Evolutionary conservation across 2,113 vertebrate genomes (phyloP).

Genomic region (Malurus alboscapulatus): DNA sequence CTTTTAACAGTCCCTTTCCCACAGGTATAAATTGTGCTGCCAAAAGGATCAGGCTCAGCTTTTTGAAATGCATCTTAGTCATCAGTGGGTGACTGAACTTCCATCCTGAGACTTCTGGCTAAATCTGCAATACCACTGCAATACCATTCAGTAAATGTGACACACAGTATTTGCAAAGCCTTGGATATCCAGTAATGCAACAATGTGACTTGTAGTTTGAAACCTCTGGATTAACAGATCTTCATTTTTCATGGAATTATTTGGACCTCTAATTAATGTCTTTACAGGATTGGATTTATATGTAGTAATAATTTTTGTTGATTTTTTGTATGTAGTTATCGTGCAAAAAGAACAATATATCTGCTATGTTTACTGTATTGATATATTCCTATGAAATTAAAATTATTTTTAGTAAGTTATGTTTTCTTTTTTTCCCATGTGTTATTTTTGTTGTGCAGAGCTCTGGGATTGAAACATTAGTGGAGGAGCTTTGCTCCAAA

Average conservation of each 20-base stretch:
- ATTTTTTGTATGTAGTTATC: not conserved
- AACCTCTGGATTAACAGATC: not conserved
- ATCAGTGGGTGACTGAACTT: not conserved
- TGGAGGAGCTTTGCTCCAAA: conserved; percentile 98
- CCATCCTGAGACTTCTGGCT: not conserved
- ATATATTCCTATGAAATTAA: not conserved
- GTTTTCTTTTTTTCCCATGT: accelerated
- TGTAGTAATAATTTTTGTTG: not conserved
- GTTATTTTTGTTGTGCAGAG: conserved; percentile 75
- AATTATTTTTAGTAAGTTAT: not conserved
- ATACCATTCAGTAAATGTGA: not conserved
- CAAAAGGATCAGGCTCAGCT: not conserved
- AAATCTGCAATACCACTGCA: not conserved
- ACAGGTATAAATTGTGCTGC: not conserved
- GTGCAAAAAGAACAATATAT: not conserved
- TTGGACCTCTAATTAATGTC: not conserved
- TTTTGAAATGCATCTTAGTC: not conserved
- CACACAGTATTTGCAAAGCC: not conserved
- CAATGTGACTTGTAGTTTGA: not conserved
- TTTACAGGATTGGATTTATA: not conserved
- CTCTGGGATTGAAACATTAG: conserved; percentile 96
- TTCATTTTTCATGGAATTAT: not conserved
- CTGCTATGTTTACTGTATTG: not conserved
- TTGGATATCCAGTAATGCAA: not conserved
- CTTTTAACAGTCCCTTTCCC: not conserved